These are phyloP conservation scores for Triplophysa siluroides DNA, from an alignment of 2,113 vertebrate genomes.

Conservation along the genomic window DNA sequence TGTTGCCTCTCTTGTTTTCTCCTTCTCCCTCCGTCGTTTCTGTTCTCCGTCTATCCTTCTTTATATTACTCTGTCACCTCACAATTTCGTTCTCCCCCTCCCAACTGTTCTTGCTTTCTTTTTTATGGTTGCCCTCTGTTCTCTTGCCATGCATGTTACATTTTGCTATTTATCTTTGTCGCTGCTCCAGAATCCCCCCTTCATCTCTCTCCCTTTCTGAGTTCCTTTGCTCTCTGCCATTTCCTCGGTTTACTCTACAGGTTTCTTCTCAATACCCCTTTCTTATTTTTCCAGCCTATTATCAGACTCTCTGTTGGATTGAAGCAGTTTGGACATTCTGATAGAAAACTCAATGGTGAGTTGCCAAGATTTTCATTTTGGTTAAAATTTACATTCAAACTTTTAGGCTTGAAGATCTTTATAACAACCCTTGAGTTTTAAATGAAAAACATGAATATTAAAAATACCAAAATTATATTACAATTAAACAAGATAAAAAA, in stretches of 20 bases:
- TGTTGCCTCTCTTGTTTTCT: conserved; percentile 69
- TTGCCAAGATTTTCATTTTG: too few relatives aligned
- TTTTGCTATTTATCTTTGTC: conserved; percentile 73
- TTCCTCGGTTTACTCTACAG: conserved; percentile 40
- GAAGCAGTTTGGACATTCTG: too few relatives aligned
- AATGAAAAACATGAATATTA: too few relatives aligned
- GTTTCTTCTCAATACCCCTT: conserved; percentile 63
- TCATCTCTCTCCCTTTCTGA: conserved; percentile 15
- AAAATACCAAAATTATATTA: too few relatives aligned
- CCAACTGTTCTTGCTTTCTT: conserved; percentile 55
- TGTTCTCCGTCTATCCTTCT: conserved; percentile 73
- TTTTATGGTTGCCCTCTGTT: conserved; percentile 71
- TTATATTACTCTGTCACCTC: conserved; percentile 79
- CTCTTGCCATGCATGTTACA: conserved; percentile 69
- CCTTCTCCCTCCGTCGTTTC: conserved; percentile 67
- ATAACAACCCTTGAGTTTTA: too few relatives aligned
- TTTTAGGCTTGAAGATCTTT: too few relatives aligned
- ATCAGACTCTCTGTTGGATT: not conserved
- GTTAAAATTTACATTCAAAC: too few relatives aligned
- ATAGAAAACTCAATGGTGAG: too few relatives aligned
- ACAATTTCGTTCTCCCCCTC: conserved; percentile 62
- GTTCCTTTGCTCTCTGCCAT: conserved; percentile 34
- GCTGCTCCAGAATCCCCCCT: conserved; percentile 58
- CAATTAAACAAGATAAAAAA: too few relatives aligned
- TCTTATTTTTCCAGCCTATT: conserved; percentile 58